Evolutionary conservation across 2,113 vertebrate genomes (phyloP), one percentile per base, ranked within the genome.

Genomic region (Ramphastos sulfuratus): DNA sequence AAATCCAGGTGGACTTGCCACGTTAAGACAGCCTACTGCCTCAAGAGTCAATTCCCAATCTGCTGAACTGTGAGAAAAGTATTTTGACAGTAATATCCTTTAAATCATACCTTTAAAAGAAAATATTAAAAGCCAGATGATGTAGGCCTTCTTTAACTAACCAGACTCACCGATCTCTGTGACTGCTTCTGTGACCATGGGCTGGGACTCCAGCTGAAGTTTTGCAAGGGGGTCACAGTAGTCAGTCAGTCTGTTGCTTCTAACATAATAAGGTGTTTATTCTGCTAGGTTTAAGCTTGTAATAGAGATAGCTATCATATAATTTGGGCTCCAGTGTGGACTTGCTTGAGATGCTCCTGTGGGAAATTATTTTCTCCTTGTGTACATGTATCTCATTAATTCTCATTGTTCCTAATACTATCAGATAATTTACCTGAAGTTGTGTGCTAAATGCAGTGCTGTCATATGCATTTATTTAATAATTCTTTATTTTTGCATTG

Each of bases 291-390:
- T 92, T 92, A 95, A 85, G 69, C 85, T 85, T 88, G 90, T 81
- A 64, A 74, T 78, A 37, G n/a, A 87, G 85, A 91, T 63, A 73
- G 28, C 42, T 85, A 85, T 95, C 79, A 64, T 63, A 63, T 63
- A 89, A 94, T 95, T 91, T 91, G 94, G 71, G n/a, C n/a, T 82
- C 59, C 74, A 87, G 42, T 10, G 5, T n/a, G n/a, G 71, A 94
- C 87, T 77, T 75, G 93, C 81, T 67, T 84, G 70, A 86, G 88
- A 46, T 70, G 82, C 74, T 93, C 89, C 83, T 94, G 64, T 74
- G 90, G 90, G 90, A 96, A 93, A 86, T 71, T 0, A 71, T 78
- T 87, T 80, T 39, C 48, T 30, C 35, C 66, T 92, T 46, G 21
- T 88, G 80, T 48, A 74, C 48, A 59, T 46, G 12, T 71, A 87